Evolutionary conservation across 2,797 vertebrate genomes (phyloP), one percentile per base, ranked within the genome.

Genomic region (Xiphophorus birchmanni): DNA sequence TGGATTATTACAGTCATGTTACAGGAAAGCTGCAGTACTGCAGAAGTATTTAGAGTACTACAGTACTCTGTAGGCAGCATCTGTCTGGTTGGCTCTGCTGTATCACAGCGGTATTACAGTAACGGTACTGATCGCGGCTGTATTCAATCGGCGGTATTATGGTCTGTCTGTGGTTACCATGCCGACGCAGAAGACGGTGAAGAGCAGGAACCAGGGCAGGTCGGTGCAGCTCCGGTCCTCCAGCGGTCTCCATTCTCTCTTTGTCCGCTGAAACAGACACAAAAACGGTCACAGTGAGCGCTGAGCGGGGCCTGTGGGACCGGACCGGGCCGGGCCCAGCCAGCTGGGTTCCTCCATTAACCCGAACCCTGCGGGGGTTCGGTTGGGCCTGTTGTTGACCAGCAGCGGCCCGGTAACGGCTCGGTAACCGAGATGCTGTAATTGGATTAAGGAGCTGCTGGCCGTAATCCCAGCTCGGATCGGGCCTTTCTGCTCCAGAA

Each of bases 181-280:
- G 93, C 98, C 98, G 85, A 98, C 26, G 73, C 97, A 98, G 95
- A 99, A 99, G 69, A 98, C 92, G 63, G 97, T 91, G 84, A 99
- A 99, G 76, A 99, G 95, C 74, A 99, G 95, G 82, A 99, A 96
- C 98, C 98, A 99, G 56, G 97, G 97, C 86, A 99, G 95, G 92
- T 99, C 98, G 67, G 98, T 99, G 93, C 98, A 99, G 95, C 97
- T 97, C 92, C 97, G 97, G 84, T 99, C 97, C 93, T 99, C 98
- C 92, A 99, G 91, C 29, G 98, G 98, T 92, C 97, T 98, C 98
- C 98, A 99, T 91, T 99, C 98, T 96, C 98, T 94, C 93, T 97
- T 98, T 93, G 97, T 97, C 95, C 96, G 97, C 98, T 99, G 94
- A 52, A 92, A 92, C 80, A 63, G 5, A 92, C 82, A 91, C 82